phyloP scores from a whole-genome alignment of 2,797 vertebrate genomes.

The Cynopterus sphinx region DNA sequence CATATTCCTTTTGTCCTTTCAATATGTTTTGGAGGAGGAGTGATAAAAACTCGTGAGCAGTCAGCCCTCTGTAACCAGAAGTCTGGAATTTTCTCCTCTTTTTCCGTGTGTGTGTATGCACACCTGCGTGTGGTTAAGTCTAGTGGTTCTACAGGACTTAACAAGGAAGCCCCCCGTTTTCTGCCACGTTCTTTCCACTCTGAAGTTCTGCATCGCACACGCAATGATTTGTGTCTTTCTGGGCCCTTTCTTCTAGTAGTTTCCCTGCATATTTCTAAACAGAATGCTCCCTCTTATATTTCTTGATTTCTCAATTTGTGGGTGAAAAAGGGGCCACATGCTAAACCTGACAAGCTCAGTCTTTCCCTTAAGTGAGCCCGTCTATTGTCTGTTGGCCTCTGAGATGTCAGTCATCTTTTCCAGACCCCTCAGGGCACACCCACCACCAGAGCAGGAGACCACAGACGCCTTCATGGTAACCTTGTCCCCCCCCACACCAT shows the following conservation, averaged over 20 bases:
- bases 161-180: neutral
- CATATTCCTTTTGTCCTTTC: neutral
- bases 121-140: neutral
- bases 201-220: neutral
- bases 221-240: neutral
- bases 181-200: too few relatives aligned
- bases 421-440: too few relatives aligned
- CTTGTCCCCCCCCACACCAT: too few relatives aligned
- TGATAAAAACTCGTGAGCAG: neutral
- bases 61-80: neutral
- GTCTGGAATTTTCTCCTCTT: neutral
- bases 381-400: too few relatives aligned
- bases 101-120: neutral
- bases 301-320: neutral
- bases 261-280: neutral
- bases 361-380: too few relatives aligned
- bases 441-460: too few relatives aligned
- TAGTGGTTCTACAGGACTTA: neutral
- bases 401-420: too few relatives aligned
- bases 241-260: neutral
- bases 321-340: too few relatives aligned
- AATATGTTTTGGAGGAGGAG: neutral
- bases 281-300: neutral
- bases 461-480: too few relatives aligned
- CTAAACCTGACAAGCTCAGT: too few relatives aligned